Base-by-base conservation (phyloP, 2,888 invertebrate species). In the Tenthredo amoena region DNA sequence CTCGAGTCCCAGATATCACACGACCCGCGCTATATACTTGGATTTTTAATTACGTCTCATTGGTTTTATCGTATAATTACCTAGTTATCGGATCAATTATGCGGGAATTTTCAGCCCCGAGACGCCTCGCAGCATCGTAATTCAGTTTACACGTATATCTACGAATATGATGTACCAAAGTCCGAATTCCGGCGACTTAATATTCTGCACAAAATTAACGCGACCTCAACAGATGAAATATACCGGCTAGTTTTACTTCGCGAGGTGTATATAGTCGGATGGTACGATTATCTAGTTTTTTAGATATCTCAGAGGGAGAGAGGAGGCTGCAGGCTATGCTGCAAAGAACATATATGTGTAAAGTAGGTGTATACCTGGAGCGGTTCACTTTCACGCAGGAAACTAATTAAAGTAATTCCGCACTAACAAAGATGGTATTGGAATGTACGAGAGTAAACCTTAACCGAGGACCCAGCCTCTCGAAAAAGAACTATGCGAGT, bases 1-100 rank as follows among this genome's bases (percentile, higher is more conserved):
- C 10, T 40, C 26, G 83, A 83, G 83, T 34, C 83, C 83, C 83
- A 83, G 83, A 83, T 83, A 83, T 83, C 68, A 83, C 47, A 65
- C 83, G 83, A 83, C 71, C 68, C 83, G 83, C 77, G 77, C 26
- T 26, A 50, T 47, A 47, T 68, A 50, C 47, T 47, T 7, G 31
- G 83, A 68, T 68, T 68, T 83, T 81, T 83, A 83, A 83, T 83
- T 83, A 83, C 9, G 21, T 40, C 34, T 83, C 47, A 68, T 68
- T 83, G 43, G 68, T 83, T 50, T 65, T 47, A 68, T 83, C 68
- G 10, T 83, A 31, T 68, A 83, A 68, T 31, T 68, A 26, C 37
- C 55, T 18, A 40, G 81, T 81, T 81, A 40, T 40, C 40, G 21
- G 26, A 40, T 31, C 62, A 81, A 81, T 81, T 81, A 81, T 21